A percentile compares a stretch with the other conserved stretches of the same genome.
phyloP scores from a whole-genome alignment of 2,888 invertebrate genomes.

The Alentia gelatinosa region DNA sequence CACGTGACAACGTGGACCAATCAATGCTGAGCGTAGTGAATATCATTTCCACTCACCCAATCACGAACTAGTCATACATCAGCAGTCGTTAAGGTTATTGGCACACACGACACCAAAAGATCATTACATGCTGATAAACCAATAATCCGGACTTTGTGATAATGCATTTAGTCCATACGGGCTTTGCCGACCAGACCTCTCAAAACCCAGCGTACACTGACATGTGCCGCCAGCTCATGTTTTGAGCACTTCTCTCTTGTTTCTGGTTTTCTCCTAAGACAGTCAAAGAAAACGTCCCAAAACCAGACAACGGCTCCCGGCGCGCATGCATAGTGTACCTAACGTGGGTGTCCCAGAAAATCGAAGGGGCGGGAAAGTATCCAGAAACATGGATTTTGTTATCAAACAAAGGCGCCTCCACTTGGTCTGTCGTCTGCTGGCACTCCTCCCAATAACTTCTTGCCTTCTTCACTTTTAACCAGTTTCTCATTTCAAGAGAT shows the following conservation, averaged over 20 bases:
- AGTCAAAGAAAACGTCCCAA: background rate
- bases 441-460: background rate
- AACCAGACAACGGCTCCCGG: background rate
- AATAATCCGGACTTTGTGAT: no score
- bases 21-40: no score
- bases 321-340: background rate
- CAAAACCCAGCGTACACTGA: no score
- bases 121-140: no score
- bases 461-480: background rate
- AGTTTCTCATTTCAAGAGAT: background rate
- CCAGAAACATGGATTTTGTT: background rate
- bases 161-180: no score
- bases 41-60: no score
- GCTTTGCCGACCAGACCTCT: no score
- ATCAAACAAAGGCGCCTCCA: background rate
- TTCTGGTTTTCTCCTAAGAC: background rate
- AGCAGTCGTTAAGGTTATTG: no score
- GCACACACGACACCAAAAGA: no score
- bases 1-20: no score
- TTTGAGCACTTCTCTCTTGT: background rate
- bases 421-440: background rate
- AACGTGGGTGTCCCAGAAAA: background rate
- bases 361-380: slow-evolving; percentile 8
- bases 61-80: no score
- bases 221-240: background rate